phyloP scores from a whole-genome alignment of 1,140 invertebrate species.

The Goniozus legneri region DNA sequence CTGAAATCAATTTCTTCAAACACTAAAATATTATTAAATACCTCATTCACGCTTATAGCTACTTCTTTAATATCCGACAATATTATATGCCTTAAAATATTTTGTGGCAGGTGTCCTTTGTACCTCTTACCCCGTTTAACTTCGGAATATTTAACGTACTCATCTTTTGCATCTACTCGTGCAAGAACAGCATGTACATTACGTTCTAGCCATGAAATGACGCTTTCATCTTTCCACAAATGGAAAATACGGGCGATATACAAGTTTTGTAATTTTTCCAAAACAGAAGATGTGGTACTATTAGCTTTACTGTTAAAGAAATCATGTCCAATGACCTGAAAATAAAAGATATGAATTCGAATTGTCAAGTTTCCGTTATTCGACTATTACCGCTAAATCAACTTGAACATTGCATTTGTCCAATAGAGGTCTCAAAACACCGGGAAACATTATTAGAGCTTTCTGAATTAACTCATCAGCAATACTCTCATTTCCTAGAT shows the following conservation, averaged over 20 bases:
- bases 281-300: slow-evolving; percentile 53
- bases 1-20: slow-evolving; percentile 7
- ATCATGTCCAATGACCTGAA: slow-evolving; percentile 36
- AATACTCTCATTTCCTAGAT: slow-evolving; percentile 46
- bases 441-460: slow-evolving; percentile 82
- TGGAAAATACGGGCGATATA: slow-evolving; percentile 72
- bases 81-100: slow-evolving; percentile 76
- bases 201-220: slow-evolving; percentile 75
- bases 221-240: slow-evolving; percentile 75
- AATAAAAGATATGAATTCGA: slow-evolving; percentile 22
- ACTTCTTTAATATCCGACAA: slow-evolving; percentile 77
- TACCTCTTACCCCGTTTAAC: slow-evolving; percentile 63
- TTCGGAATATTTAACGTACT: slow-evolving; percentile 60
- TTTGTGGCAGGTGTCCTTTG: slow-evolving; percentile 64
- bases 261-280: slow-evolving; percentile 69
- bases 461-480: slow-evolving; percentile 69
- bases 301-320: slow-evolving; percentile 39
- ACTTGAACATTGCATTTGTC: slow-evolving; percentile 75
- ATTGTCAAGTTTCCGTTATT: background rate
- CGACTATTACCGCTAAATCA: slow-evolving; percentile 60
- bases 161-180: slow-evolving; percentile 62
- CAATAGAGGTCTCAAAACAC: slow-evolving; percentile 67
- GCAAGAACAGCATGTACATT: slow-evolving; percentile 67
- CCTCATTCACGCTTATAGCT: slow-evolving; percentile 56
- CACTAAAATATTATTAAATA: slow-evolving; percentile 28